Base-by-base conservation (phyloP, 1,140 invertebrate genomes). In the Drosophila ercepeae region DNA sequence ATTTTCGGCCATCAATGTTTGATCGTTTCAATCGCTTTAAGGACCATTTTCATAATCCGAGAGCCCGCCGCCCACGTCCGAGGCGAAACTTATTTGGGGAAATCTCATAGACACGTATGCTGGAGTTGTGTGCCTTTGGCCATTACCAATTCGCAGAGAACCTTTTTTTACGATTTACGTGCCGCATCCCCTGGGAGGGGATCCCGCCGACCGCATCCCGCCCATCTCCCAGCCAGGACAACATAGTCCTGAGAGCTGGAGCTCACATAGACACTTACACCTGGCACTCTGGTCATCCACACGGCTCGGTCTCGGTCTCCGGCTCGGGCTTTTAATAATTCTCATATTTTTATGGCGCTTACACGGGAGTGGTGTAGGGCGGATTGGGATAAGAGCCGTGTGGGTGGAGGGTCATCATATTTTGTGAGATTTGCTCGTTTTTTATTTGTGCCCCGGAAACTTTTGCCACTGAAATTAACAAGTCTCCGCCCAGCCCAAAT, bases 81-180 rank as follows among this genome's bases (percentile, higher is more conserved):
- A 18, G 21, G 13, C 16, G 48, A 67, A 67, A 67, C 60, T 67
- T 67, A 73, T 73, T 18, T 16, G 27, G 45, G 58, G 9, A 72
- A 72, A 72, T 63, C 68, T 72, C 69, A 72, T 72, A 72, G 69
- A 72, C 69, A 72, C 69, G 69, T 72, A 72, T 72, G 54, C 19
- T 39, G 11, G 27, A 42, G 46, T 27, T 48, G 48, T 63, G 69
- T 50, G 68, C 69, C 69, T 32, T 71, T 63, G 68, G 68, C 69
- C 69, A 72, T 63, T 72, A 67, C 63, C 60, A 67, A 65, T 74
- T 59, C 59, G 76, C 27, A 46, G 76, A 53, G 52, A 74, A 84
- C 81, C 79, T 84, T 84, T 86, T 83, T 84, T 84, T 84, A 86
- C 79, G 79, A 84, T 86, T 76, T 84, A 84, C 79, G 79, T 84